Percentiles rank a stretch among this genome's conserved stretches.
Evolutionary conservation across 2,113 vertebrate genomes (phyloP).

Genomic region (Oxygymnocypris stewartii): DNA sequence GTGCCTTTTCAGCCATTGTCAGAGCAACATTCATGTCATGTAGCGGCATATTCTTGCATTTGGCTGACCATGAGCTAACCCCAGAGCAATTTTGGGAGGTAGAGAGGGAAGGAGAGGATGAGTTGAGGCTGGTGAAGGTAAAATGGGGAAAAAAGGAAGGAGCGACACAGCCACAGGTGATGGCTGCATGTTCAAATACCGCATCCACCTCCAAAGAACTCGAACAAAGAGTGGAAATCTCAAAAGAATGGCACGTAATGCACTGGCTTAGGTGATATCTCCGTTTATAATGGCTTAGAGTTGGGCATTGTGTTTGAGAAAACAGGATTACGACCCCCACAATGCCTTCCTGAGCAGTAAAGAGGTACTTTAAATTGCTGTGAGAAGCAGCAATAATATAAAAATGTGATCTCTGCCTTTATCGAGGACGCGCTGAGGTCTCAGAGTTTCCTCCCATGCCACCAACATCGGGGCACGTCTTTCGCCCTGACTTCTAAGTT

Average conservation of each 20-base stretch:
- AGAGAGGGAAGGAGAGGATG: slow-evolving; percentile 37
- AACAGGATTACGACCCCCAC: slow-evolving; percentile 30
- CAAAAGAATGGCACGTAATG: slow-evolving; percentile 46
- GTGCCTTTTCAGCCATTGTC: slow-evolving; percentile 64
- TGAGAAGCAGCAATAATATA: slow-evolving; percentile 26
- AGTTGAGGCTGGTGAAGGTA: slow-evolving; percentile 41
- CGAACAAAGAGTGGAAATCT: slow-evolving; percentile 37
- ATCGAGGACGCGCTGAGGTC: slow-evolving; percentile 55
- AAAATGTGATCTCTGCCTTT: background rate
- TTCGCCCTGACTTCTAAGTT: slow-evolving; percentile 45
- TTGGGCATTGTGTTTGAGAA: slow-evolving; percentile 43
- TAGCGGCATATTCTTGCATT: slow-evolving; percentile 66
- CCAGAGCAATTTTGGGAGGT: slow-evolving; percentile 50
- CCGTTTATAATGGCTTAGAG: slow-evolving; percentile 30
- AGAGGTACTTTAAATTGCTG: slow-evolving; percentile 36
- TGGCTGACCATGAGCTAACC: slow-evolving; percentile 66
- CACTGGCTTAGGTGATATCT: slow-evolving; percentile 46
- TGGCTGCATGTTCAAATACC: slow-evolving; percentile 46
- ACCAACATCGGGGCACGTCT: slow-evolving; percentile 67
- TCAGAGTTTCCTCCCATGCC: slow-evolving; percentile 60
- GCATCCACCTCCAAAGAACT: slow-evolving; percentile 32
- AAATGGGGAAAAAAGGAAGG: background rate
- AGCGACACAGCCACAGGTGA: slow-evolving; percentile 40
- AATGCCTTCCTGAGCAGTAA: slow-evolving; percentile 23
- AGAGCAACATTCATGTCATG: slow-evolving; percentile 67